Evolutionary conservation across 2,888 invertebrate species (phyloP), one percentile per base, ranked within the genome.

Genomic region (Deilephila porcellus): DNA sequence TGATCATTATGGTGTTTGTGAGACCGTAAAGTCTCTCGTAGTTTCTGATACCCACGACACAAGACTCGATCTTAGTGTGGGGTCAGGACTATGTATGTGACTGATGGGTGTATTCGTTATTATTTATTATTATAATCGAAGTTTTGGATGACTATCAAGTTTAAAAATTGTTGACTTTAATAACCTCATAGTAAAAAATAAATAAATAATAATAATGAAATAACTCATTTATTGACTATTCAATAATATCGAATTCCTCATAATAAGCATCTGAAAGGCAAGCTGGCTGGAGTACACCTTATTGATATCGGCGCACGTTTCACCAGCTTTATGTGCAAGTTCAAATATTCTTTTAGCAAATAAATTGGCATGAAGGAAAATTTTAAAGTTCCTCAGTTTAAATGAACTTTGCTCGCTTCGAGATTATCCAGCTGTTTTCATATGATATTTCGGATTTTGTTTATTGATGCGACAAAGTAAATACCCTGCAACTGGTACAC

Each of bases 321-420:
- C 67, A 67, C 67, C 52, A 45, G 52, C 67, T 67, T 67, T 67
- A 52, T 67, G 67, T 67, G 45, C 67, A 67, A 67, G 52, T 67
- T 67, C 67, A 67, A 67, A 67, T 67, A 67, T 67, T 67, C 67
- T 67, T 52, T 67, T 67, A 52, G 52, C 67, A 52, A 67, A 67
- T 67, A 67, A 67, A 67, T 25, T 45, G 67, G 52, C 45, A 67
- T 52, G 67, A 17, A 67, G 52, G 64, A 17, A 25, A 52, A 25
- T 52, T 67, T 67, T 14, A 52, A 67, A 67, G 45, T 20, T 67
- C 3, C 45, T 67, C 45, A 14, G 52, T 67, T 67, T 52, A 67
- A 45, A 67, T 25, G 45, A 67, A 52, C 67, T 17, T 52, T 52
- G 67, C 45, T 4, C n/a, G 37, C 64, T 67, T 14, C 14, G 11